Base-by-base conservation (phyloP, 1,140 invertebrate genomes). In the Drosophila watanabei region DNA sequence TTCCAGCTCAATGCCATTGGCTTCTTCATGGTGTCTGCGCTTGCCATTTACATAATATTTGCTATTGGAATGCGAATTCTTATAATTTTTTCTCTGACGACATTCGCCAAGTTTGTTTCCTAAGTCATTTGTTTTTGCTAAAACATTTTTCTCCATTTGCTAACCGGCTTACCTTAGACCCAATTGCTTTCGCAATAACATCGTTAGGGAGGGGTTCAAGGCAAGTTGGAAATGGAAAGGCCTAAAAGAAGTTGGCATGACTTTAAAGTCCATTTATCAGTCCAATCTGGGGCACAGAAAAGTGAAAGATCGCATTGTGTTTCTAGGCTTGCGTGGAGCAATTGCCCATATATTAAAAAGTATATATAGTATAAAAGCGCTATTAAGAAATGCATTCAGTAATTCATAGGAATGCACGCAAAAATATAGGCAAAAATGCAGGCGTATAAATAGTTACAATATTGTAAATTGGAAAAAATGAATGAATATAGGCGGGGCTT, bases 101-200 rank as follows among this genome's bases (percentile, higher is more conserved):
- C 65, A 71, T 37, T 39, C 49, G 49, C 11, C 54, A 14, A 60
- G 85, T 87, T 90, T 28, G 86, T 81, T 84, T 58, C 77, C 54
- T 77, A 88, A 91, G 89, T 91, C 79, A 62, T 91, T 91, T 28
- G 83, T 64, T 78, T 78, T 57, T 1, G 45, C n/a, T 18, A 28
- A 63, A 60, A 37, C 52, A n/a, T 59, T 61, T 13, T 18, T 10
- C 2, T 52, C 20, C 39, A 35, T 63, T 49, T 28, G 35, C 13
- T 18, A 20, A 32, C 35, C 43, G 14, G 13, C 24, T 28, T 1
- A 28, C 37, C n/a, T 4, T 16, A 8, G n/a, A 13, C n/a, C 6
- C 54, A 52, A 71, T 43, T 54, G 28, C 24, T 56, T 60, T 72
- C 6, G 24, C 35, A 48, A 54, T 54, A 37, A 57, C 20, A 49